These are phyloP conservation scores for Asarcornis scutulata DNA, from an alignment of 2,113 vertebrate genomes.

Conservation along the genomic window DNA sequence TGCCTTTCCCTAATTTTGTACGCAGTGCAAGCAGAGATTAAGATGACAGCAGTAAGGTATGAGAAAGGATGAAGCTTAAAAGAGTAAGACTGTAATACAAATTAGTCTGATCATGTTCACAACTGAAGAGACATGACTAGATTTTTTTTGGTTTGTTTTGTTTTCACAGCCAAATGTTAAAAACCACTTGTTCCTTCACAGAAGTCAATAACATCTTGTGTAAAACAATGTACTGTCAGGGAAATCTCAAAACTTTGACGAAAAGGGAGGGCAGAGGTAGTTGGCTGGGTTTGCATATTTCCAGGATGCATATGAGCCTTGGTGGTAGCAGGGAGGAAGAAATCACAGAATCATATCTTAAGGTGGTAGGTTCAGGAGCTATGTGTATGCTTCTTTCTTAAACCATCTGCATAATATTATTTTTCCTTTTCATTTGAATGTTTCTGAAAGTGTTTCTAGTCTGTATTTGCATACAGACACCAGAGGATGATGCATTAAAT, in stretches of 20 bases:
- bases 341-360: background rate
- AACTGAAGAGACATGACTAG: background rate
- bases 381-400: background rate
- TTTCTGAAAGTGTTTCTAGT: background rate
- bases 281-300: background rate
- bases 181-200: background rate
- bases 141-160: background rate
- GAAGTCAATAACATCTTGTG: background rate
- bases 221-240: background rate
- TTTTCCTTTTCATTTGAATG: background rate
- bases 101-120: background rate
- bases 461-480: background rate
- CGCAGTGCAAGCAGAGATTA: background rate
- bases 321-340: background rate
- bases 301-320: background rate
- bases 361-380: background rate
- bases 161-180: background rate
- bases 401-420: background rate
- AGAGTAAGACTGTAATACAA: background rate
- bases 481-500: background rate
- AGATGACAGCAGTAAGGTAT: background rate
- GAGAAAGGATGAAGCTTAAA: background rate
- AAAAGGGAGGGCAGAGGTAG: background rate
- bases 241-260: background rate
- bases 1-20: background rate